Evolutionary conservation across 2,113 vertebrate genomes (phyloP), one percentile per base, ranked within the genome.

Genomic region (Nothocercus nigrocapillus): DNA sequence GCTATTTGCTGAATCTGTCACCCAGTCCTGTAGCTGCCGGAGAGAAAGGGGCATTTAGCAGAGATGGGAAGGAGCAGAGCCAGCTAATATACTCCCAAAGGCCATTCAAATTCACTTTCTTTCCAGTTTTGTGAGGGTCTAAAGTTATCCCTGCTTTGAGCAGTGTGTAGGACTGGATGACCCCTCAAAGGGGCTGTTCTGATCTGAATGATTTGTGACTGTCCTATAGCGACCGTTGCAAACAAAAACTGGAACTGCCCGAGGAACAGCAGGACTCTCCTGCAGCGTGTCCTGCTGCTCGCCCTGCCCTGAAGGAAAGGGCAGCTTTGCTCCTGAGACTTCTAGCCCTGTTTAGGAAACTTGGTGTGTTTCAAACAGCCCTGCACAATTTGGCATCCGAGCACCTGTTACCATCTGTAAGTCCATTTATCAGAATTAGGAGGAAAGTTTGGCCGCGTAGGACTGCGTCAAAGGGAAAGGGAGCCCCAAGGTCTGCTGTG

Each of bases 61-160:
- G 72, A 22, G 32, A 15, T 0, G 59, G 49, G 76, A 69, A 13
- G 27, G 58, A 80, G 62, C 36, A 74, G 49, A 76, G 25, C 16
- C 64, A 54, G 72, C 77, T 70, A 91, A 88, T 64, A 87, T 94
- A 58, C 62, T 93, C 89, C 53, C 82, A 82, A 62, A 95, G 38
- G 49, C 92, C 83, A 83, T 72, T 80, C 27, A 92, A 85, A 94
- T 94, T 63, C 91, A 3, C 45, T 88, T 83, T 73, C 42, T 75
- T 90, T 94, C 83, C 81, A 49, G 63, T 81, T 90, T 88, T 40
- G 27, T 38, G 27, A 17, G 59, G 7, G 90, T 95, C 88, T 85
- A 79, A 95, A 88, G 54, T 61, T 56, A 64, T 40, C 67, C 79
- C 1, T 4, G 54, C 76, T 89, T 42, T 81, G 72, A 95, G 85